Conservation (phyloP, 2,888 invertebrate species). For the Hetaerina titia region DNA sequence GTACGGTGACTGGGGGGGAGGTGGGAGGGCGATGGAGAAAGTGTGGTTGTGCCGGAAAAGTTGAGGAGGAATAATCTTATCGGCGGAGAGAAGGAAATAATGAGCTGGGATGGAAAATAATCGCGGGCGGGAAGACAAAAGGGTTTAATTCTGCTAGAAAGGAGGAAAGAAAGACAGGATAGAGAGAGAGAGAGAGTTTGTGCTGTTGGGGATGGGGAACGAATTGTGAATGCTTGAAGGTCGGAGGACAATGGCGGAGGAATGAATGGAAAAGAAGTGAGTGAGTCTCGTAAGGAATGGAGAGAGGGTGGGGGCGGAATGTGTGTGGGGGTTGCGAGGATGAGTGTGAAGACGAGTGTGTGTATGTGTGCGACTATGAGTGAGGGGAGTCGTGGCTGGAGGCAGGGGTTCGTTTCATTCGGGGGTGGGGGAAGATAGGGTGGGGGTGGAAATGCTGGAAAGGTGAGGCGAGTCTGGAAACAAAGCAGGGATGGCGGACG, state of each 20-base stretch:
- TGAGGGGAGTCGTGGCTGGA: background rate
- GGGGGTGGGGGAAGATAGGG: background rate
- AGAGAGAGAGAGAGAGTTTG: background rate
- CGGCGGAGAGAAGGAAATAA: background rate
- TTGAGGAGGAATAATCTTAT: background rate
- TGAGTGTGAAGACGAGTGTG: background rate
- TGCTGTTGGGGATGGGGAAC: background rate
- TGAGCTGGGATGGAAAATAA: background rate
- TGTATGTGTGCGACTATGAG: no score
- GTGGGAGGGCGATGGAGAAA: background rate
- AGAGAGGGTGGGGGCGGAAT: background rate
- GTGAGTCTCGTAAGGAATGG: slow-evolving; percentile 1
- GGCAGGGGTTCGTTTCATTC: background rate
- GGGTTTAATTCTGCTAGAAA: background rate
- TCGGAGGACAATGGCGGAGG: background rate
- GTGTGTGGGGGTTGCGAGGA: background rate
- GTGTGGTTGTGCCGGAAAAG: background rate
- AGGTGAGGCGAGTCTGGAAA: background rate
- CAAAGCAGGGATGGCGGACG: background rate
- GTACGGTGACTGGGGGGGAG: background rate
- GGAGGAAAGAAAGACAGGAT: background rate
- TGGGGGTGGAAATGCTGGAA: background rate
- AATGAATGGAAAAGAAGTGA: slow-evolving; percentile 28
- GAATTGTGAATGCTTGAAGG: background rate
- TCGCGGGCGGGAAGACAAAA: background rate